Conservation (phyloP, 2,113 vertebrate species). For the Zonotrichia leucophrys region DNA sequence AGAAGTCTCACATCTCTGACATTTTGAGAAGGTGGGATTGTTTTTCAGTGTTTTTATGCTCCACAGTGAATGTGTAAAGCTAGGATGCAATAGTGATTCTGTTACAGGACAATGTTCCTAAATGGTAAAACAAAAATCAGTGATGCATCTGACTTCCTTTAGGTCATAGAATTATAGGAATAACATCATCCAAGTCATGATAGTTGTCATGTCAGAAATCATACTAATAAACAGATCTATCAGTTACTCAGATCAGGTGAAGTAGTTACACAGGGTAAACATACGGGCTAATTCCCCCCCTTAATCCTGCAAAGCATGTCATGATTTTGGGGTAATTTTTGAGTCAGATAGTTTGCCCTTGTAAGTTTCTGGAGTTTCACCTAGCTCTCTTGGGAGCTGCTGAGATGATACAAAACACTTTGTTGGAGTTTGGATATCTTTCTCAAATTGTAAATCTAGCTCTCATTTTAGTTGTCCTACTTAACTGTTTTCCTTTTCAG, state of each 20-base stretch:
- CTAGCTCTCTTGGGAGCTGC: background rate
- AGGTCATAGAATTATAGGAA: background rate
- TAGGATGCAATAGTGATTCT: background rate
- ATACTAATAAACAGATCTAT: background rate
- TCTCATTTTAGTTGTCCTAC: background rate
- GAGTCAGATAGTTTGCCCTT: background rate
- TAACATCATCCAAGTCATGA: background rate
- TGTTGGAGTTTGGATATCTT: background rate
- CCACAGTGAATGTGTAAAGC: background rate
- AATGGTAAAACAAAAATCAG: background rate
- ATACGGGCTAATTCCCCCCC: background rate
- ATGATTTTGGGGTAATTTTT: constrained; percentile 1
- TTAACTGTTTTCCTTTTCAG: background rate
- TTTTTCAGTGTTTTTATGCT: background rate
- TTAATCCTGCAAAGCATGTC: background rate
- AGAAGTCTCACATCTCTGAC: background rate
- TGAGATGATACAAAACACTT: background rate
- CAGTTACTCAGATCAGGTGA: background rate
- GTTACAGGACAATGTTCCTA: background rate
- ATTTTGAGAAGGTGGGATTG: background rate
- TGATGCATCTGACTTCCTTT: background rate
- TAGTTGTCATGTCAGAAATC: background rate
- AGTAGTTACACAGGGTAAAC: background rate
- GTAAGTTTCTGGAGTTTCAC: background rate
- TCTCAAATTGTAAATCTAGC: background rate